phyloP scores from a whole-genome alignment of 2,113 vertebrate species.

The Catharus fuscescens region DNA sequence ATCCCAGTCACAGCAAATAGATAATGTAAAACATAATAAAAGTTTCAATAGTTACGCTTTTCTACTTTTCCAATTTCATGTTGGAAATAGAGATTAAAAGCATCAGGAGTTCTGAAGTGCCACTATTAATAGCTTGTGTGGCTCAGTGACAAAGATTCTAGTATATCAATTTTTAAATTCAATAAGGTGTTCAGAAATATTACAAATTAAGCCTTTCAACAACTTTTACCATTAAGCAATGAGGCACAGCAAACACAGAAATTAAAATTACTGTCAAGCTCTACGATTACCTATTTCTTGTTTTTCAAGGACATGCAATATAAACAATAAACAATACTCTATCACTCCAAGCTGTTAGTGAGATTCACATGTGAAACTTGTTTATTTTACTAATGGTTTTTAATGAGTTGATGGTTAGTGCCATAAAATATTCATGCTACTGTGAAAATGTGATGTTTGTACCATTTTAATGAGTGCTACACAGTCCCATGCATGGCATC shows the following conservation, averaged over 20 bases:
- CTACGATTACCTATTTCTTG: background rate
- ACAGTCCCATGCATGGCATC: slow-evolving; percentile 72
- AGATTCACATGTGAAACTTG: slow-evolving; percentile 4
- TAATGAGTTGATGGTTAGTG: slow-evolving; percentile 70
- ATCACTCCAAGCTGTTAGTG: slow-evolving; percentile 44
- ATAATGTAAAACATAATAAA: background rate
- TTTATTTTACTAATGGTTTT: slow-evolving; percentile 56
- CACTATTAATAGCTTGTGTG: background rate
- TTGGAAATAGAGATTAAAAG: background rate
- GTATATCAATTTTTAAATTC: background rate
- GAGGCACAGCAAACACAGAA: background rate
- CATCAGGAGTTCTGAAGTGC: background rate
- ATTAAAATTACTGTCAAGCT: background rate
- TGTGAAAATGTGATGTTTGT: slow-evolving; percentile 66
- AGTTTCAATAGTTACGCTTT: background rate
- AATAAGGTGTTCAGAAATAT: background rate
- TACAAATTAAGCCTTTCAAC: background rate
- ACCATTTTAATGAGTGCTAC: slow-evolving; percentile 56
- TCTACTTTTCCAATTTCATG: background rate
- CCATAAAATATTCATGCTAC: slow-evolving; percentile 68
- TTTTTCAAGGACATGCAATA: slow-evolving; percentile 30
- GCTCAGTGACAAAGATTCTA: background rate
- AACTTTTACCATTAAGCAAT: background rate
- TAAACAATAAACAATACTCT: background rate
- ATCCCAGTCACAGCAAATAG: background rate